Conservation (phyloP, 2,797 vertebrate species). For the Podarcis lilfordi region DNA sequence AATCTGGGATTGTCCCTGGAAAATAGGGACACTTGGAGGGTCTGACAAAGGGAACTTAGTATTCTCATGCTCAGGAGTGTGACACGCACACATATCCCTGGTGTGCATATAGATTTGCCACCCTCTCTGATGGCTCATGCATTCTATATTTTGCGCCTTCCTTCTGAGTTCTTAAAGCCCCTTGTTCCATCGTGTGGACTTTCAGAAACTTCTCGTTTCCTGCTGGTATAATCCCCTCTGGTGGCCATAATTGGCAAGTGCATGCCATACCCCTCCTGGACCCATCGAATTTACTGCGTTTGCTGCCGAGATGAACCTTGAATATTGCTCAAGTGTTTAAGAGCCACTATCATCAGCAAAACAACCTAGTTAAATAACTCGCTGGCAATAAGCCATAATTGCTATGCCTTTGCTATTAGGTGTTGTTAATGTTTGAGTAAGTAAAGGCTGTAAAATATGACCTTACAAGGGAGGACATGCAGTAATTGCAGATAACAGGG, state of each 20-base stretch:
- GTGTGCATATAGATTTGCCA: not conserved
- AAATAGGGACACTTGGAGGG: too few relatives aligned
- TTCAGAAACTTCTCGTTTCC: not conserved
- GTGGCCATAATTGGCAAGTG: not conserved
- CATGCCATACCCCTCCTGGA: not conserved
- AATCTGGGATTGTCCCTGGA: too few relatives aligned
- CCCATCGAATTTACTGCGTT: not conserved
- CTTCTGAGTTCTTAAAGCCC: not conserved
- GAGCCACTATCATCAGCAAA: not conserved
- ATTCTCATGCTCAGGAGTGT: not conserved
- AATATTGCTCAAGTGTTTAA: constrained; percentile 5
- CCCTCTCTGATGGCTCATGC: not conserved
- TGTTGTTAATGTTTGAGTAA: constrained; percentile 10
- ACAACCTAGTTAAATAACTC: constrained; percentile 17
- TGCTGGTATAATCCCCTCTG: constrained; percentile 8
- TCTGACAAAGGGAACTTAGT: not conserved
- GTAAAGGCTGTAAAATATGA: constrained; percentile 16
- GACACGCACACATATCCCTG: not conserved
- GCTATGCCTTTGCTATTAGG: not conserved
- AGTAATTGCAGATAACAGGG: not conserved
- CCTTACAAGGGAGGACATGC: constrained; percentile 1
- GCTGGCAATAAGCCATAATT: not conserved
- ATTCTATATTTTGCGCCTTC: not conserved
- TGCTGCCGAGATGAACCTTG: not conserved
- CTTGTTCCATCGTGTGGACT: not conserved